These are phyloP conservation scores for Xanthostigma xanthostigma DNA, from an alignment of 2,888 invertebrate species.

Conservation along the genomic window DNA sequence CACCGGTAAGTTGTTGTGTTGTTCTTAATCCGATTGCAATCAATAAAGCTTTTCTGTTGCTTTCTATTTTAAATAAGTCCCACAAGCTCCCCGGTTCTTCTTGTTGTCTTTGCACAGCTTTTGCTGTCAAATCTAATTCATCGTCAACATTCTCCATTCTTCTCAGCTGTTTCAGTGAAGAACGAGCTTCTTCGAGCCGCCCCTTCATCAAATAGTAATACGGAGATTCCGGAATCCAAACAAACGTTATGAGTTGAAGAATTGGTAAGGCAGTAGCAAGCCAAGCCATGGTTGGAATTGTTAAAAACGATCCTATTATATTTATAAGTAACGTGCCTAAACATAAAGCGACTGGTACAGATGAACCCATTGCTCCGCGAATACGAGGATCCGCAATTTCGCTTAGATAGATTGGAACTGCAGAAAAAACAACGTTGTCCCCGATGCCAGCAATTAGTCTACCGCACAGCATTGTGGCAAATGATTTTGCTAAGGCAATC, in stretches of 20 bases:
- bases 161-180: constrained; percentile 3
- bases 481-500: constrained; percentile 40
- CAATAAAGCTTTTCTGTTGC: constrained; percentile 5
- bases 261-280: constrained; percentile 11
- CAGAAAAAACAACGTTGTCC: constrained; percentile 10
- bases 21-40: constrained; percentile 3
- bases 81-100: constrained; percentile 1
- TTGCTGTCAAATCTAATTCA: constrained; percentile 1
- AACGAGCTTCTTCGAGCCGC: neutral
- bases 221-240: constrained; percentile 14
- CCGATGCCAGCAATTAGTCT: constrained; percentile 15
- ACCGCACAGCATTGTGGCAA: constrained; percentile 37
- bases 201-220: constrained; percentile 10
- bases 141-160: neutral
- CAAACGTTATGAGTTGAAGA: constrained; percentile 8
- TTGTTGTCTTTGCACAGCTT: constrained; percentile 4
- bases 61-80: constrained; percentile 3
- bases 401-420: constrained; percentile 13
- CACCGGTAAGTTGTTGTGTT: constrained; percentile 2
- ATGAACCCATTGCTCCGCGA: constrained; percentile 11
- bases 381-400: constrained; percentile 13
- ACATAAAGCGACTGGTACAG: constrained; percentile 9
- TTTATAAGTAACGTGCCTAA: constrained; percentile 7
- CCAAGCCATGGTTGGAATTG: constrained; percentile 7
- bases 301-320: constrained; percentile 11